A percentile compares a stretch with the other conserved stretches of the same genome.
These are phyloP conservation scores for Pyrgilauda ruficollis DNA, from an alignment of 2,113 vertebrate species.

Conservation along the genomic window DNA sequence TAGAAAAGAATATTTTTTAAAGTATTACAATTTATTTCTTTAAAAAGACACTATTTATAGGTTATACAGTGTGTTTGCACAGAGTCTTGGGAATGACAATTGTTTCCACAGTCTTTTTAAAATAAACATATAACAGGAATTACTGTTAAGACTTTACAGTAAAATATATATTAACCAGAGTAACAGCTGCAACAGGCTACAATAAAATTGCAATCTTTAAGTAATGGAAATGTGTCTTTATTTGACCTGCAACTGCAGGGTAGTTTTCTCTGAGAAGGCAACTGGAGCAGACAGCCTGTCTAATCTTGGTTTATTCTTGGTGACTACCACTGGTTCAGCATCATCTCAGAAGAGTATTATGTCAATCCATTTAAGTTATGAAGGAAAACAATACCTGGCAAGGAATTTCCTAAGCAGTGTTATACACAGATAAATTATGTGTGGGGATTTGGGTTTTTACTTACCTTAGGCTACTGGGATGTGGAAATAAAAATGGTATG, in stretches of 20 bases:
- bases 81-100: background rate
- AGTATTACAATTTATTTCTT: background rate
- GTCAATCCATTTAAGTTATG: background rate
- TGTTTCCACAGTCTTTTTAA: background rate
- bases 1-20: conserved; percentile 47
- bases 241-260: background rate
- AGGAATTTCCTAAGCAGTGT: background rate
- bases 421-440: background rate
- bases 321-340: background rate
- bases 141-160: background rate
- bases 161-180: background rate
- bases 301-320: background rate
- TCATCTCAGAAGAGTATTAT: background rate
- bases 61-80: background rate
- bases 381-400: background rate
- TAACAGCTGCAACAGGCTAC: background rate
- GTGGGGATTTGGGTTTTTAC: background rate
- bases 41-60: background rate
- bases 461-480: background rate
- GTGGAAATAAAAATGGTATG: background rate
- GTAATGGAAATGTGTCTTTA: background rate
- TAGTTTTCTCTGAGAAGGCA: background rate
- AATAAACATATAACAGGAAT: background rate
- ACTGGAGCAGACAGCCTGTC: background rate
- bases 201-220: background rate